Evolutionary conservation across 2,113 vertebrate species (phyloP), one percentile per base, ranked within the genome.

Genomic region (Oncorhynchus masou): DNA sequence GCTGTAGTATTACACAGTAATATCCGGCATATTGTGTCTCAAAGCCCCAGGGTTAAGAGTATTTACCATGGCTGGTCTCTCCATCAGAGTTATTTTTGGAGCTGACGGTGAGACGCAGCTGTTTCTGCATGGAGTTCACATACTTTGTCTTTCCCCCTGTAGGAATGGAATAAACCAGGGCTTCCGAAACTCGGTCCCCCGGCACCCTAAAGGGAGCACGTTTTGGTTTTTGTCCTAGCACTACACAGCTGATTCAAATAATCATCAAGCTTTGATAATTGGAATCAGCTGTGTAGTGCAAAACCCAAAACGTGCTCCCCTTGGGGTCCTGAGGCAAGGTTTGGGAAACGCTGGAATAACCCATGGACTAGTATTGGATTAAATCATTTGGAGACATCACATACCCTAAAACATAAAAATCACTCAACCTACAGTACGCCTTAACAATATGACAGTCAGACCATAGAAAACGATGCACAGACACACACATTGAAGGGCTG

Each of bases 81-180:
- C 19, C 34, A 27, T 68, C 27, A 31, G 74, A 77, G 74, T 73
- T 86, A 81, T 68, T 68, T 60, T 67, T 65, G 74, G 74, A 81
- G 49, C 45, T 39, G 8, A 39, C 39, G 49, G 19, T 15, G 25
- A 67, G 20, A 59, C 68, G 13, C 54, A 79, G 70, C 45, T 27
- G 13, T 48, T 24, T 11, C 31, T n/a, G 16, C 25, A 76, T 11
- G 9, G 74, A 68, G 12, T 48, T 51, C 22, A 67, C 24, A 67
- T 67, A 19, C 51, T 19, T 54, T 19, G 51, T 54, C 5, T 4
- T 54, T 54, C 51, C 16, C 39, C 39, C 9, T 34, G 39, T 45
- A 11, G 39, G 12, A 45, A 45, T 45, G 39, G 39, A 45, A 45
- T 45, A 12, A 45, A 45, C 39, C 39, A 45, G 8, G 39, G 39